A percentile compares a stretch with the other conserved stretches of the same genome.
Evolutionary conservation across 2,888 invertebrate species (phyloP).

Genomic region (Lithodes maja): DNA sequence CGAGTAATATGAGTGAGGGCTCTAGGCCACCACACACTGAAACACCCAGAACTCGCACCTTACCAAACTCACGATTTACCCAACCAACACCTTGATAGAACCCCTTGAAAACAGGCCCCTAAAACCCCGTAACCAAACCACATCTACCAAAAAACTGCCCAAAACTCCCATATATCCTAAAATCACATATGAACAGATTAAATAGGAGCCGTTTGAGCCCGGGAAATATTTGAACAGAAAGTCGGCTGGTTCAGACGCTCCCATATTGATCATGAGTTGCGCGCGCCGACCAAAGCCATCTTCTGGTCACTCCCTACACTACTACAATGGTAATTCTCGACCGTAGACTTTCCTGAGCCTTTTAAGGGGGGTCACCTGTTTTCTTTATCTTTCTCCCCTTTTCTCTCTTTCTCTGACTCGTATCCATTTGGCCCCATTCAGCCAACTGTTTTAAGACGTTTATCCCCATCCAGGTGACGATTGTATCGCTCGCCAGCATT

Average conservation of each 20-base stretch:
- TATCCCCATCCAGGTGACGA: no score
- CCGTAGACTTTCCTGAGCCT: slow-evolving; percentile 13
- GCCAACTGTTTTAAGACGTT: no score
- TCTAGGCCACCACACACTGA: not conserved
- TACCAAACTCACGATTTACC: slow-evolving; percentile 6
- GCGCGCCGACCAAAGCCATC: slow-evolving; percentile 42
- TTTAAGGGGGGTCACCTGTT: not conserved
- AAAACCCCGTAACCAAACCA: not conserved
- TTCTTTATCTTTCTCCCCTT: no score
- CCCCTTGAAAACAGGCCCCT: not conserved
- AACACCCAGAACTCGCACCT: not conserved
- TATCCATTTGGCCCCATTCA: no score
- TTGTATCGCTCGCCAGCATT: no score
- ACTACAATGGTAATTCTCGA: slow-evolving; percentile 55
- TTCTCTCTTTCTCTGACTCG: no score
- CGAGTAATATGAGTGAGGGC: slow-evolving; percentile 13
- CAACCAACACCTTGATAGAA: not conserved
- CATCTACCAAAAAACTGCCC: no score
- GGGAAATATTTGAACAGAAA: not conserved
- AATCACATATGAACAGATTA: no score
- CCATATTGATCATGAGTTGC: slow-evolving; percentile 56
- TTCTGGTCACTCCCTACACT: slow-evolving; percentile 57
- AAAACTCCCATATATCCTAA: no score
- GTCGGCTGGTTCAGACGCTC: slow-evolving; percentile 28
- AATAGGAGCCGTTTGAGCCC: no score